Evolutionary conservation across 2,888 invertebrate species (phyloP).

Genomic region (Papilio protenor): DNA sequence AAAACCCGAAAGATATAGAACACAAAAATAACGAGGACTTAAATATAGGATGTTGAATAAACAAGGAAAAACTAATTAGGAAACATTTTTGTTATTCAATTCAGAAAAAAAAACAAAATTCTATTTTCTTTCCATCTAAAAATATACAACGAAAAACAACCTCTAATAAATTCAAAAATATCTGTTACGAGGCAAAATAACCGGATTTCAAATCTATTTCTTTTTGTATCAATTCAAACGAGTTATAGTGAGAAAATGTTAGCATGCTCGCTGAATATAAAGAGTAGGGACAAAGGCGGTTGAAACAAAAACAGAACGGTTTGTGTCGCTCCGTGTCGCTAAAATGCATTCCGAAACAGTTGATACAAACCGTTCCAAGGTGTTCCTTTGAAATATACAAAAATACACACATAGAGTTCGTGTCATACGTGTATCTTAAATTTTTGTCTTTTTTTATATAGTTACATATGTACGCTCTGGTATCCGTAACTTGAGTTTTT

Average conservation of each 20-base stretch:
- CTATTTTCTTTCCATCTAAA: background rate
- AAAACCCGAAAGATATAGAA: background rate
- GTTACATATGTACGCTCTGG: background rate
- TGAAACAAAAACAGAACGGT: slow-evolving; percentile 24
- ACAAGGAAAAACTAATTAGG: too few species aligned
- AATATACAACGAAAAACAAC: slow-evolving; percentile 11
- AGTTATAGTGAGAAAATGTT: slow-evolving; percentile 39
- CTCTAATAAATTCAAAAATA: background rate
- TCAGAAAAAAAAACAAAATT: background rate
- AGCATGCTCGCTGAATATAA: slow-evolving; percentile 32
- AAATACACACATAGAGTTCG: background rate
- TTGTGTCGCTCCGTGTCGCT: slow-evolving; percentile 7
- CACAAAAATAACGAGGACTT: background rate
- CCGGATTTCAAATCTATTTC: slow-evolving; percentile 20
- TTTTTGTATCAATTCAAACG: slow-evolving; percentile 35
- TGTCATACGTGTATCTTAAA: background rate
- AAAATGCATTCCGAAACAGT: slow-evolving; percentile 32
- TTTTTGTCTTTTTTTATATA: background rate
- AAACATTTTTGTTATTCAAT: background rate
- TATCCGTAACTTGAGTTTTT: too few species aligned
- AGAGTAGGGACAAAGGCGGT: slow-evolving; percentile 30
- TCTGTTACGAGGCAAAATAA: background rate
- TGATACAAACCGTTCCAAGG: slow-evolving; percentile 19
- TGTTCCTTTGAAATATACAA: slow-evolving; percentile 3
- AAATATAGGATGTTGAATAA: too few species aligned